Evolutionary conservation across 2,797 vertebrate species (phyloP).

Genomic region (Gobio occitaniae): DNA sequence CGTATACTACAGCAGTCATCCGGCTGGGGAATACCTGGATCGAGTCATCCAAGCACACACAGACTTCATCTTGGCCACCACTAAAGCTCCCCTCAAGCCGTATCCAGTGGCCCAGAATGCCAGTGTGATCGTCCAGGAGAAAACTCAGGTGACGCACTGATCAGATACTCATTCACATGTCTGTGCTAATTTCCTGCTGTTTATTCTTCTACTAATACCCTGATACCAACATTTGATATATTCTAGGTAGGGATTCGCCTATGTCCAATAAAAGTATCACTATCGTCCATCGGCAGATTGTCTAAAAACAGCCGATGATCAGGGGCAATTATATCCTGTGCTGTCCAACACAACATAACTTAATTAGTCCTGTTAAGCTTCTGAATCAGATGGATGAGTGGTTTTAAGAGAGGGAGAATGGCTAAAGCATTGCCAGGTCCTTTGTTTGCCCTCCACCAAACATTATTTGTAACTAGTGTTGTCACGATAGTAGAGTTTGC

Average conservation of each 20-base stretch:
- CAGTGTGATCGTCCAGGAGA: slow-evolving; percentile 89
- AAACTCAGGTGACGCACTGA: slow-evolving; percentile 82
- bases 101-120: slow-evolving; percentile 84
- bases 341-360: too few species aligned
- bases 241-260: neutral
- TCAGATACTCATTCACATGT: neutral
- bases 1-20: slow-evolving; percentile 87
- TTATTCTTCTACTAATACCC: neutral
- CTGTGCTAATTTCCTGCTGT: neutral
- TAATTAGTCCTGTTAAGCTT: too few species aligned
- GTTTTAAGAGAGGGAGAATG: too few species aligned
- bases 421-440: too few species aligned
- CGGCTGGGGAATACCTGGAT: slow-evolving; percentile 87
- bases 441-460: too few species aligned
- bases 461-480: too few species aligned
- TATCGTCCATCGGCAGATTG: neutral
- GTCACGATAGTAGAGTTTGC: too few species aligned
- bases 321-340: neutral
- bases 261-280: neutral
- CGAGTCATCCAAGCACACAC: slow-evolving; percentile 88
- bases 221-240: neutral
- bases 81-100: slow-evolving; percentile 88
- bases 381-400: too few species aligned
- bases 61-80: slow-evolving; percentile 92
- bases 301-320: neutral